phyloP scores from a whole-genome alignment of 1,140 invertebrate species.

The Lycorma delicatula region DNA sequence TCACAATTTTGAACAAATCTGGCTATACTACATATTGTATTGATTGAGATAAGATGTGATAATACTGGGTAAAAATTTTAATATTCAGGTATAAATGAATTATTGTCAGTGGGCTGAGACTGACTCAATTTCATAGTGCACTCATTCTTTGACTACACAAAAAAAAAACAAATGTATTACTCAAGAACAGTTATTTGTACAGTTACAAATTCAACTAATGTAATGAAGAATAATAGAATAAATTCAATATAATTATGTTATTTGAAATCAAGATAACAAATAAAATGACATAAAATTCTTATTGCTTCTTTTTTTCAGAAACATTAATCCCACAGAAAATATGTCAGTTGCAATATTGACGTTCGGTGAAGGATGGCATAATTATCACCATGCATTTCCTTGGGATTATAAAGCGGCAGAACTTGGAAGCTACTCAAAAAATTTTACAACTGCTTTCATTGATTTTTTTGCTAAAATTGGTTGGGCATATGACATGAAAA shows the following conservation, averaged over 20 bases:
- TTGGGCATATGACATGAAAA: conserved; percentile 53
- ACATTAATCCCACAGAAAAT: conserved; percentile 52
- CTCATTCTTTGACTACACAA: neutral
- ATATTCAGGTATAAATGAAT: too few relatives aligned
- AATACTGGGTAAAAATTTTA: too few relatives aligned
- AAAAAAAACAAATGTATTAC: neutral
- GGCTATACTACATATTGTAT: too few relatives aligned
- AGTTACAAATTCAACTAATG: neutral
- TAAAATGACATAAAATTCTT: neutral
- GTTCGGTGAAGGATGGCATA: conserved; percentile 72
- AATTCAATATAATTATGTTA: neutral
- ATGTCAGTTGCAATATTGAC: conserved; percentile 30
- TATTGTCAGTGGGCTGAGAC: too few relatives aligned
- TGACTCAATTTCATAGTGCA: neutral
- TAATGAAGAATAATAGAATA: neutral
- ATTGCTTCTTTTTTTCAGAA: conserved; percentile 36
- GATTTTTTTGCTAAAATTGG: conserved; percentile 48
- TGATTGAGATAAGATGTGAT: too few relatives aligned
- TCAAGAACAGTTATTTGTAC: neutral
- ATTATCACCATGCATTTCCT: conserved; percentile 88
- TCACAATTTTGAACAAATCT: too few relatives aligned
- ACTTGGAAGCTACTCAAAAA: conserved; percentile 41
- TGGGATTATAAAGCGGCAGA: conserved; percentile 69
- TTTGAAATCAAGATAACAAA: neutral
- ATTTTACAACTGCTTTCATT: conserved; percentile 43